Evolutionary conservation across 2,888 invertebrate genomes (phyloP), one percentile per base, ranked within the genome.

Genomic region (Scaptomyza flava): DNA sequence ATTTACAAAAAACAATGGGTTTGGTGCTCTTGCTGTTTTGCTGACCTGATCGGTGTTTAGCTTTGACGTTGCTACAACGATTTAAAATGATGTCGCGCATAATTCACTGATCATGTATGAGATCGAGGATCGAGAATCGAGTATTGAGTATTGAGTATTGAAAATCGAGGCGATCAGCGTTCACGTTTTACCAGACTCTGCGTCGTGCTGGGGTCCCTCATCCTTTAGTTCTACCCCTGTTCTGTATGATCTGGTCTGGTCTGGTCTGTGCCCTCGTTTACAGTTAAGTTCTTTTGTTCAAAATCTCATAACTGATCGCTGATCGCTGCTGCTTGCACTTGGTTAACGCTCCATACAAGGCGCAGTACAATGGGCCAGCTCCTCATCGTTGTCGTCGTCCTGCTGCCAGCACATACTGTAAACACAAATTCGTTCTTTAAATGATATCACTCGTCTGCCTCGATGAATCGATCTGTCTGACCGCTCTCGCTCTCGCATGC

Each of bases 21-120:
- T 51, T 38, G 51, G 23, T 34, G 41, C 50, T 62, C 54, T 48
- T 11, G 20, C 46, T 65, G 38, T 71, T 60, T 61, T 68, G 79
- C 64, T 86, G 81, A 77, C 65, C 79, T 81, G 81, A 83, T 87
- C 88, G 83, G 84, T 83, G 83, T 78, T 84, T 82, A 83, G 83
- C 88, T 84, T 86, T 88, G 84, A 84, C 87, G 82, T 82, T 64
- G 79, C 73, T 68, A 83, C 84, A 84, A 86, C 84, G 84, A 89
- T 88, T 89, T 89, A 89, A 89, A 88, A 84, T 89, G 89, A 88
- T 88, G 89, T 87, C 78, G 89, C 87, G 87, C 88, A 88, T 88
- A 88, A 89, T 85, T 88, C 89, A 89, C 89, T 72, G 78, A 85
- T 78, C 81, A 76, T 54, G 72, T 72, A 43, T 72, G 23, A 71